Conservation (phyloP, 2,113 vertebrate species). For the Fukomys damarensis region DNA sequence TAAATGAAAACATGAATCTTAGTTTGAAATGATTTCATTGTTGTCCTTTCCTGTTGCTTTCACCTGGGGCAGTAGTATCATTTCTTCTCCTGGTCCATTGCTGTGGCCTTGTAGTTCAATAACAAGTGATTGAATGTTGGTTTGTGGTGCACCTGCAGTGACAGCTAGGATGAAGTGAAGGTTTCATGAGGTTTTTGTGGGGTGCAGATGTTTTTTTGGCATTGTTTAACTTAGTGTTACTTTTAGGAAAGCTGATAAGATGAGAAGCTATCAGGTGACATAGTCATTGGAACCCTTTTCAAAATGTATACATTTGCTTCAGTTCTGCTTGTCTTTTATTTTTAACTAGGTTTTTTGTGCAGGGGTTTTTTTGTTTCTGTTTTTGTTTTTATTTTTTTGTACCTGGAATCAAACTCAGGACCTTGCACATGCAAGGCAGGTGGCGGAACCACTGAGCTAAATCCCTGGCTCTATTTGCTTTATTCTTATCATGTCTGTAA, state of each 20-base stretch:
- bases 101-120: neutral
- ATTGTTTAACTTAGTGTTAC: neutral
- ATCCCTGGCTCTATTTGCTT: neutral
- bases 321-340: neutral
- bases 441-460: no score
- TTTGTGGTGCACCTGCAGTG: fast-evolving
- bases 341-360: neutral
- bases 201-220: neutral
- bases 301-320: neutral
- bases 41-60: neutral
- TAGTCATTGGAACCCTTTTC: neutral
- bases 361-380: neutral
- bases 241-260: neutral
- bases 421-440: no score
- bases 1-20: neutral
- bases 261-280: neutral
- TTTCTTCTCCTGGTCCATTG: neutral
- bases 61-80: neutral
- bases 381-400: neutral
- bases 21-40: neutral
- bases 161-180: neutral
- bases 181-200: neutral
- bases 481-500: neutral
- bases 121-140: neutral
- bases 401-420: no score